Evolutionary conservation across 2,888 invertebrate genomes (phyloP), one percentile per base, ranked within the genome.

Genomic region (Ochlodes sylvanus): DNA sequence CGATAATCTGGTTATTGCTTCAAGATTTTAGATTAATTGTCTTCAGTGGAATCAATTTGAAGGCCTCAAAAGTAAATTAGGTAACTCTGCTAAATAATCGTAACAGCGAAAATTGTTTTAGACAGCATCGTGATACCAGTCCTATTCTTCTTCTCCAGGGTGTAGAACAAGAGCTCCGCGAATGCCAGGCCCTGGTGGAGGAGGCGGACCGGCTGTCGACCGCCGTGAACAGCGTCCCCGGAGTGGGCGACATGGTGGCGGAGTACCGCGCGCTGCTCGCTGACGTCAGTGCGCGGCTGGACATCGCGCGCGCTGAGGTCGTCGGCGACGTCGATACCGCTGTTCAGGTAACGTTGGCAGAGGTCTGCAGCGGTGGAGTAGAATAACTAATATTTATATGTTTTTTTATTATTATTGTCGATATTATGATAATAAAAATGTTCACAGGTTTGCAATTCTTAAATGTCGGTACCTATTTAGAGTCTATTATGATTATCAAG

Each of bases 221-320:
- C 0, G 77, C 81, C 0, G 85, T 86, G 58, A 70, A 76, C 15
- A 77, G 82, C 0, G 80, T 73, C 34, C 72, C 79, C 0, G 91
- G 90, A 0, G 87, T 89, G 0, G 54, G 81, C 0, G 88, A 86
- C 70, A 89, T 93, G 88, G 87, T 80, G 69, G 81, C 84, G 1
- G 93, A 93, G 77, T 93, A 92, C 79, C 83, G 85, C 57, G 89
- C 88, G 4, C 81, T 93, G 54, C 83, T 77, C 70, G 84, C 80
- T 0, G 93, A 93, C 70, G 92, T 93, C 0, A 71, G 80, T 19
- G 81, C 86, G 6, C 73, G 92, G 2, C 79, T 93, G 0, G 78
- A 83, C 41, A 75, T 86, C n/a, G 92, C 92, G 0, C 72, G 89
- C 9, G 87, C 86, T 1, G 89, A 90, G 15, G 80, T 90, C 52